These are phyloP conservation scores for Otolemur garnettii DNA, from an alignment of 2,113 vertebrate species.

Conservation along the genomic window DNA sequence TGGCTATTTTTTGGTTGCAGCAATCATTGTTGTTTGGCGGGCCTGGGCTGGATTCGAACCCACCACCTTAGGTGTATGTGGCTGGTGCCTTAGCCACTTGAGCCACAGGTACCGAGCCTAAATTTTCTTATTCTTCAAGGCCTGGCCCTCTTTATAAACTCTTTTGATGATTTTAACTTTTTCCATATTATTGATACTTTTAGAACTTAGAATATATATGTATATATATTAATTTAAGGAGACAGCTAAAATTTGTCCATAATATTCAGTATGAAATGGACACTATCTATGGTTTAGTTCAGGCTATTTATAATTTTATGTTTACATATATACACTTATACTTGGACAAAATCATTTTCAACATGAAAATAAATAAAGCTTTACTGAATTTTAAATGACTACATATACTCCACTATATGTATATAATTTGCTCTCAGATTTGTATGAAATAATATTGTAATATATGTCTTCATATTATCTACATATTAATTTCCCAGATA, in stretches of 20 bases:
- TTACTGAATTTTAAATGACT: not conserved
- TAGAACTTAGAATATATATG: not conserved
- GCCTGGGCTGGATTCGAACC: too few species aligned
- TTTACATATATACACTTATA: not conserved
- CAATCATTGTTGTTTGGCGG: too few species aligned
- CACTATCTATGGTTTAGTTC: not conserved
- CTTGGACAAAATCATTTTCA: not conserved
- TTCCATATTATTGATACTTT: not conserved
- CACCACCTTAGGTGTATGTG: too few species aligned
- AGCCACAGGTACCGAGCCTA: not conserved
- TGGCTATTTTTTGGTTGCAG: too few species aligned
- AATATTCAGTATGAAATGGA: not conserved
- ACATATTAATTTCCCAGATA: not conserved
- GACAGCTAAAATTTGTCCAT: not conserved
- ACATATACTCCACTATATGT: not conserved
- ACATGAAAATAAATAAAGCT: not conserved
- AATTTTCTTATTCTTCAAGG: not conserved
- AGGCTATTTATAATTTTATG: not conserved
- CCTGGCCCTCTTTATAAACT: not conserved
- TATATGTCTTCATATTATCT: not conserved
- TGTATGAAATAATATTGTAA: not conserved
- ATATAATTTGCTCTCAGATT: not conserved
- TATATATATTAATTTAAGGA: not conserved
- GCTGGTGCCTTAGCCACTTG: too few species aligned
- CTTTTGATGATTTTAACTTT: not conserved